Percentiles rank a stretch among this genome's conserved stretches.
Evolutionary conservation across 2,888 invertebrate genomes (phyloP).

Genomic region (Siphonodentalium dalli): DNA sequence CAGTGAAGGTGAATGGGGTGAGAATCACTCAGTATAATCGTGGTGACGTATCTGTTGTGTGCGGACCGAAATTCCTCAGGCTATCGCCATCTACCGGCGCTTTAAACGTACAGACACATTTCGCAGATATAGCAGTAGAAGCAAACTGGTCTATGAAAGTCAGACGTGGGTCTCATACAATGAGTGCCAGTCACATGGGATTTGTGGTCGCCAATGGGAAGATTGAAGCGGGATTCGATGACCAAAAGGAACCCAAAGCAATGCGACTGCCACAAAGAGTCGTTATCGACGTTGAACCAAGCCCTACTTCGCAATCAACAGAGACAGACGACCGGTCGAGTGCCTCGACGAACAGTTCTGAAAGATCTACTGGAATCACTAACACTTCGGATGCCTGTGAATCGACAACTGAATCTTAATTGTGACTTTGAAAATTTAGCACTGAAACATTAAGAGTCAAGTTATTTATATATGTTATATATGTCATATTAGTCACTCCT

Average conservation of each 20-base stretch:
- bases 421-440: no score
- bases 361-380: no score
- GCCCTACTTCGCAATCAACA: no score
- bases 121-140: constrained; percentile 64
- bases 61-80: constrained; percentile 62
- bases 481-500: no score
- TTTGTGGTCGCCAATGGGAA: constrained; percentile 46
- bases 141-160: constrained; percentile 52
- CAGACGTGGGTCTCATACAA: constrained; percentile 45
- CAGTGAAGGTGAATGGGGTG: constrained; percentile 61
- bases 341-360: no score
- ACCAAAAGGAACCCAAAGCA: constrained; percentile 37
- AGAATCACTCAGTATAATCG: constrained; percentile 59
- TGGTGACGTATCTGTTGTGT: constrained; percentile 62
- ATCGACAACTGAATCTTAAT: no score
- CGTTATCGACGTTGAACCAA: no score
- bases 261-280: constrained; percentile 35
- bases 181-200: constrained; percentile 42
- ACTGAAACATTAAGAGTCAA: no score
- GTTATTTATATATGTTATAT: no score
- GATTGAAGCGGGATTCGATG: constrained; percentile 48
- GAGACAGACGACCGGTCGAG: no score
- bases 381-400: no score
- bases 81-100: constrained; percentile 57
- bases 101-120: constrained; percentile 58